Base-by-base conservation (phyloP, 2,888 invertebrate species). In the Noctua pronuba region DNA sequence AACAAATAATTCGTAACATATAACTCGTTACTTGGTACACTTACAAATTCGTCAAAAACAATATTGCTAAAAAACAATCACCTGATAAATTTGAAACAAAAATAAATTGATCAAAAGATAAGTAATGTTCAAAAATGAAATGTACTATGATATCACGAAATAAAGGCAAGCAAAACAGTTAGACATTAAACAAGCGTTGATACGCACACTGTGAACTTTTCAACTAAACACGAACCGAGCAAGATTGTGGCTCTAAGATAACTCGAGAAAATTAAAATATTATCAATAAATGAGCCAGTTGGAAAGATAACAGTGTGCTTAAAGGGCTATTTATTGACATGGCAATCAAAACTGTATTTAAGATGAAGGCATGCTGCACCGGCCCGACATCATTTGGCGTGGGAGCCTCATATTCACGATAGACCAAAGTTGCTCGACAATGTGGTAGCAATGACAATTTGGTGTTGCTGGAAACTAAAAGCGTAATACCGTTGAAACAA, bases 121-220 rank as follows among this genome's bases (percentile, higher is more conserved):
- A 35, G 1, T 76, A 35, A 77, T 82, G 77, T 77, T 72, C 18
- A 64, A 74, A 75, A 84, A 79, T 80, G 77, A 80, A 86, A 84
- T 84, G 88, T 75, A 70, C 80, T 79, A 41, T 84, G 84, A 60
- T 60, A 81, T 74, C 35, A 84, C 85, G 49, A 75, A 49, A 86
- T 82, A 72, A 86, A 88, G 80, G 89, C 91, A 92, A 90, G 88
- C 91, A 82, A 76, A 85, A 78, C 78, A 82, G 71, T 81, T 66
- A 84, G n/a, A 82, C 72, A 80, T 81, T 71, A 75, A 69, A 79
- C 24, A 88, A 88, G 85, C 87, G 28, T 80, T 83, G 80, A 83
- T 81, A 38, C 46, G 38, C 75, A 80, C 82, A 87, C 77, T 82
- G 81, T 55, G 35, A 79, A 64, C 65, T 82, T 73, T 64, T 24